These are phyloP conservation scores for Galerucella calmariensis DNA, from an alignment of 2,888 invertebrate genomes.

Conservation along the genomic window DNA sequence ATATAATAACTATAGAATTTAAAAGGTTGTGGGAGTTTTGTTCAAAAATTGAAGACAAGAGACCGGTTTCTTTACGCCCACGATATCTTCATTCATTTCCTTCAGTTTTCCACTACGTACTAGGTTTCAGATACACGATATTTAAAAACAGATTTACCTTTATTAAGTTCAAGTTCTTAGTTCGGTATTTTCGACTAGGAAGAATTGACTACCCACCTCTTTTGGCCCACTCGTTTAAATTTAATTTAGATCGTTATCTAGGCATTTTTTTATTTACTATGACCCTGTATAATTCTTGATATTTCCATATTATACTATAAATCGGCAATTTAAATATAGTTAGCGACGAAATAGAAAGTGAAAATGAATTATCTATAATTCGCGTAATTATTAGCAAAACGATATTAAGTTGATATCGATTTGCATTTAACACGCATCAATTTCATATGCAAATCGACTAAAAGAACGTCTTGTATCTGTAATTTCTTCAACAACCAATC, in stretches of 20 bases:
- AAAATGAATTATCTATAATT: neutral
- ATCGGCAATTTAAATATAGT: neutral
- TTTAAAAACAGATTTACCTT: conserved; percentile 15
- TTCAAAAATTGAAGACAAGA: conserved; percentile 13
- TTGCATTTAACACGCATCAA: neutral
- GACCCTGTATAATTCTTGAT: too few species aligned
- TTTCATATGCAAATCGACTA: neutral
- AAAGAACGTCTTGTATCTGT: neutral
- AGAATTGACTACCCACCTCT: neutral
- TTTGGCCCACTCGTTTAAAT: neutral
- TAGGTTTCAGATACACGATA: neutral
- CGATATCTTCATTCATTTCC: conserved; percentile 24
- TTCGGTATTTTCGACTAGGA: neutral
- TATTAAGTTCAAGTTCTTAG: conserved; percentile 19
- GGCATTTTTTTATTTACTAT: too few species aligned
- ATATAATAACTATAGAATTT: neutral
- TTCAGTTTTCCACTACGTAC: neutral
- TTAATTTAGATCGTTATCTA: neutral
- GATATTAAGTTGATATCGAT: neutral
- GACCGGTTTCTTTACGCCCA: conserved; percentile 41
- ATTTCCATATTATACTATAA: too few species aligned
- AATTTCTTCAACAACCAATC: neutral
- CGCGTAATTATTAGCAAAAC: neutral
- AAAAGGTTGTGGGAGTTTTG: conserved; percentile 4
- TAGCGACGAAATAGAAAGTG: neutral